Evolutionary conservation across 2,113 vertebrate species (phyloP).

Genomic region (Puntigrus tetrazona): DNA sequence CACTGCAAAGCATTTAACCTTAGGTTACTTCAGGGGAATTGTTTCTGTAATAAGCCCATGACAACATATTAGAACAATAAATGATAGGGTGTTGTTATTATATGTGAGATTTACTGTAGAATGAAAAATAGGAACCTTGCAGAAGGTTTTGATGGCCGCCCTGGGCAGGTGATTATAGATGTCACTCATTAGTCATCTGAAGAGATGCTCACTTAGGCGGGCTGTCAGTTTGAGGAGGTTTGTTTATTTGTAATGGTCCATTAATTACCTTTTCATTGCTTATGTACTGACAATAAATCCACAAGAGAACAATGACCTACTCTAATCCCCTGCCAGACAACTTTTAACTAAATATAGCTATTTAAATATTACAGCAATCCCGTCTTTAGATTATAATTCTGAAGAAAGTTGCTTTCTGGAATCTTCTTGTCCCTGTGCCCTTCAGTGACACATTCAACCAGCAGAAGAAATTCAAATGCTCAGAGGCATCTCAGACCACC

Average conservation of each 20-base stretch:
- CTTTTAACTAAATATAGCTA: conserved; percentile 13
- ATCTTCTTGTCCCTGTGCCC: conserved; percentile 35
- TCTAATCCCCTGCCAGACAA: background rate
- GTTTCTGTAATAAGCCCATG: background rate
- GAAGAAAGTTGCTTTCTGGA: conserved; percentile 16
- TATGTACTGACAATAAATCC: conserved; percentile 21
- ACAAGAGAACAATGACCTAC: conserved; percentile 18
- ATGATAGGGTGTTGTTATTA: background rate
- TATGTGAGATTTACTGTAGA: background rate
- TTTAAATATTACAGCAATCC: conserved; percentile 4
- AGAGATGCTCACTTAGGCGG: conserved; percentile 37
- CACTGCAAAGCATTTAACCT: background rate
- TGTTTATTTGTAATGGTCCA: conserved; percentile 27
- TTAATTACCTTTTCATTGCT: conserved; percentile 29
- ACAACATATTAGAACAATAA: conserved; percentile 4
- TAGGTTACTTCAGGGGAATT: background rate
- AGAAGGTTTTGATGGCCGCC: conserved; percentile 13
- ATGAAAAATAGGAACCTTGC: conserved; percentile 32
- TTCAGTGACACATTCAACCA: conserved; percentile 53
- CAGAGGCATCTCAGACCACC: conserved; percentile 43
- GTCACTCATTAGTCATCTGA: conserved; percentile 43
- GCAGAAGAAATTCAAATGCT: conserved; percentile 44
- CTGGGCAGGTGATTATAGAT: conserved; percentile 45
- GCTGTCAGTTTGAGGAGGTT: conserved; percentile 41
- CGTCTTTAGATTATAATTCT: conserved; percentile 43